Evolutionary conservation across 1,140 invertebrate genomes (phyloP).

Genomic region (Idris sp.): DNA sequence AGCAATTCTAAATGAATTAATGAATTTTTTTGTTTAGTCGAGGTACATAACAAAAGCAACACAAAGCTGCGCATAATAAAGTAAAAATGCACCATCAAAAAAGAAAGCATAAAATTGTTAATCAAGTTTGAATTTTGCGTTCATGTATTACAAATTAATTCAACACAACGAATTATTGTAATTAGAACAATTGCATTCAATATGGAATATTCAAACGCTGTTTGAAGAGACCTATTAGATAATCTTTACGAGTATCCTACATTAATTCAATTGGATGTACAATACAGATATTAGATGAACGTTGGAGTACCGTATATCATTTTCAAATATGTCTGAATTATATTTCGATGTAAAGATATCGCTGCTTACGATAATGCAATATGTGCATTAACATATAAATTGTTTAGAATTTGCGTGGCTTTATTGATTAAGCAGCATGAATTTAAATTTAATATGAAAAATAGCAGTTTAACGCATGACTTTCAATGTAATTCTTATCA

Average conservation of each 20-base stretch:
- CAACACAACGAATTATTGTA: constrained; percentile 6
- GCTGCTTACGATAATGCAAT: constrained; percentile 22
- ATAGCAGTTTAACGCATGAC: too few species aligned
- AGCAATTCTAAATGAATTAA: too few species aligned
- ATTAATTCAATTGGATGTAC: constrained; percentile 41
- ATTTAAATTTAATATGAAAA: too few species aligned
- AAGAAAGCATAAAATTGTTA: too few species aligned
- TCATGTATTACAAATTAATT: constrained; percentile 15
- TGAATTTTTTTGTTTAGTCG: too few species aligned
- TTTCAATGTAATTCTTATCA: too few species aligned
- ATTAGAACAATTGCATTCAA: constrained; percentile 22
- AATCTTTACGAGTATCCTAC: constrained; percentile 38
- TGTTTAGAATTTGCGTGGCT: constrained; percentile 6
- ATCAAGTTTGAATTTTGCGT: too few species aligned
- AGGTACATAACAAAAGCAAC: too few species aligned
- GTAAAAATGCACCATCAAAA: too few species aligned
- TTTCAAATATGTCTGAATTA: constrained; percentile 30
- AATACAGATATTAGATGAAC: constrained; percentile 33
- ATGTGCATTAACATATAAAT: constrained; percentile 33
- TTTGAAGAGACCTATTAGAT: constrained; percentile 39
- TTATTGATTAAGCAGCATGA: constrained; percentile 3
- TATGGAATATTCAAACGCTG: constrained; percentile 23
- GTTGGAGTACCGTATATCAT: constrained; percentile 32
- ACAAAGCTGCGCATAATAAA: too few species aligned
- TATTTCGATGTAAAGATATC: constrained; percentile 16